phyloP scores from a whole-genome alignment of 2,797 vertebrate species.

The Dryobates pubescens region DNA sequence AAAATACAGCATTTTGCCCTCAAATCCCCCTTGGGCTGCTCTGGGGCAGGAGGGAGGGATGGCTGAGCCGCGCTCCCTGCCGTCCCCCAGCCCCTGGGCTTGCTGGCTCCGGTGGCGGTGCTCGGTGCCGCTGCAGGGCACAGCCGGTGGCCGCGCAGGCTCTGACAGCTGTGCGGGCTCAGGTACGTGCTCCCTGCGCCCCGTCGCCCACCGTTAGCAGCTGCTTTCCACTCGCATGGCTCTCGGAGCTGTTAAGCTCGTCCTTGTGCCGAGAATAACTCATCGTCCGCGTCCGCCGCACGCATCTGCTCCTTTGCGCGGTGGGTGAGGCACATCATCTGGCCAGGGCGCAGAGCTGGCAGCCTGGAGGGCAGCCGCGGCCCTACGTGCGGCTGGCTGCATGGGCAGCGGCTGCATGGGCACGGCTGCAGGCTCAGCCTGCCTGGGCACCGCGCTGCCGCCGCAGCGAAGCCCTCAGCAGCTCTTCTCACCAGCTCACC shows the following conservation, averaged over 20 bases:
- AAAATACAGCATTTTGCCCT: accelerated
- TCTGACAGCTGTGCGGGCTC: accelerated
- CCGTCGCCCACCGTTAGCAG: accelerated
- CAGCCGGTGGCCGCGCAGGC: accelerated
- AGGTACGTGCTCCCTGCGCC: accelerated
- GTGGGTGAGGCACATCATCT: accelerated
- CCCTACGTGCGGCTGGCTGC: accelerated
- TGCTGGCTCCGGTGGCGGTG: background rate
- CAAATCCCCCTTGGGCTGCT: too few species aligned
- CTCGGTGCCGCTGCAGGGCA: accelerated
- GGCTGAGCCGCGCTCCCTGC: background rate
- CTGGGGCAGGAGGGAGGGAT: too few species aligned
- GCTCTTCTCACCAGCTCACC: background rate
- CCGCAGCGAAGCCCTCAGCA: accelerated
- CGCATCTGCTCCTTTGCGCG: background rate
- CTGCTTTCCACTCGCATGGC: background rate
- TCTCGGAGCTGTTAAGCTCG: background rate
- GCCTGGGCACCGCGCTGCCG: background rate
- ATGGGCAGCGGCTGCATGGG: background rate
- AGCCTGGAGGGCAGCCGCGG: background rate
- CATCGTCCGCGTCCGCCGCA: accelerated
- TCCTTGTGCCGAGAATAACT: background rate
- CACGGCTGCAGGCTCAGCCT: background rate
- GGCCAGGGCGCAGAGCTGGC: background rate
- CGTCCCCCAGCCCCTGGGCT: accelerated